A percentile compares a stretch with the other conserved stretches of the same genome.
Conservation (phyloP, 2,888 invertebrate species). For the Folsomia manolachei region DNA sequence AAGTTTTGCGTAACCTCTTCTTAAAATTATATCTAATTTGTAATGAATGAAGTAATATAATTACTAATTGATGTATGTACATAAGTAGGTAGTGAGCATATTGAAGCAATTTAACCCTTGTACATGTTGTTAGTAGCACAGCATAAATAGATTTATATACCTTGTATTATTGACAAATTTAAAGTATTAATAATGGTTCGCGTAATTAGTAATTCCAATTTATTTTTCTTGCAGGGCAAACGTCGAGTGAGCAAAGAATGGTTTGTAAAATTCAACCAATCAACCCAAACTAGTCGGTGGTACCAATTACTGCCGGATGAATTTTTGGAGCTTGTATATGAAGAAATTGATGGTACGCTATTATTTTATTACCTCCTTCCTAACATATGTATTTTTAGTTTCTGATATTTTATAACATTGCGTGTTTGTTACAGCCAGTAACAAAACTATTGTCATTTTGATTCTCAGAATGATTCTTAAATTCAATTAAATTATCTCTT, state of each 20-base stretch:
- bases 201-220: neutral
- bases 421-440: neutral
- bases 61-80: neutral
- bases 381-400: neutral
- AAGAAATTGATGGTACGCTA: neutral
- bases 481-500: neutral
- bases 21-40: too few relatives aligned
- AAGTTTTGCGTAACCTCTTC: neutral
- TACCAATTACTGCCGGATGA: neutral
- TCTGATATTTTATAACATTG: neutral
- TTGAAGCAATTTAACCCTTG: too few relatives aligned
- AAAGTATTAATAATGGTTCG: too few relatives aligned
- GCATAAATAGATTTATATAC: constrained; percentile 1
- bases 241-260: constrained; percentile 37
- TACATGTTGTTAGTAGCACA: neutral
- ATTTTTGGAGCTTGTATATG: neutral
- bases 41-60: neutral
- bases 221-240: constrained; percentile 28
- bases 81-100: too few relatives aligned
- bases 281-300: constrained; percentile 17
- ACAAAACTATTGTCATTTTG: too few relatives aligned
- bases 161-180: too few relatives aligned
- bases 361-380: neutral
- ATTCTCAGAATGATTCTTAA: too few relatives aligned
- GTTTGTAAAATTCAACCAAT: constrained; percentile 34